Evolutionary conservation across 2,113 vertebrate species (phyloP), one percentile per base, ranked within the genome.

Genomic region (Dasypus novemcinctus): DNA sequence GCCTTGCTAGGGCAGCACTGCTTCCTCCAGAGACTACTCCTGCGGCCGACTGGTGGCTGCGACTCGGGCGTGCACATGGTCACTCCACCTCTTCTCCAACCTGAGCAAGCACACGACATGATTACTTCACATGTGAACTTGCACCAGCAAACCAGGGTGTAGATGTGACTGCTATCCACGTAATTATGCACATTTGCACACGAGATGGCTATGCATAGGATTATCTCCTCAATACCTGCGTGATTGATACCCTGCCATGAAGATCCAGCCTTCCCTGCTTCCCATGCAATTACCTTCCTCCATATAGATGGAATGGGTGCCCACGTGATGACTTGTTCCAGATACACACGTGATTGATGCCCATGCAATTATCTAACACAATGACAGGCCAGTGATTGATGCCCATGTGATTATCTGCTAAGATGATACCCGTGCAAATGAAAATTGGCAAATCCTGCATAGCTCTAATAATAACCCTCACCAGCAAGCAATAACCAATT

Each of bases 361-460:
- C 95, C 83, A 9, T 94, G 94, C 95, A 96, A 97, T 98, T 97
- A 97, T 74, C 91, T 72, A 91, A 68, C 95, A 97, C 96, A 95
- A 80, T 91, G 96, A 95, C 94, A 89, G 12, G 83, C 94, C 78
- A 84, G 23, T 96, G 97, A 97, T 92, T 96, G 96, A 97, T 87
- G 61, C 46, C 86, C 83, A 64, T 97, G 76, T 97, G 95, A 98
- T 97, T 97, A 97, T 95, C 75, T 64, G 83, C 96, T 96, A 97
- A 83, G 94, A 93, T 36, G 96, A 97, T 93, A 96, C 61, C 91
- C 46, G 0, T 76, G 95, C 93, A 97, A 96, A 96, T 75, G 91
- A 97, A 97, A 97, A 97, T 2, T 95, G 94, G 86, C 96, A 95
- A 96, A 87, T 87, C 87, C 76, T 80, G 41, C 38, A 64, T 5